Conservation (phyloP, 2,888 invertebrate genomes). For the Drosophila monieri region DNA sequence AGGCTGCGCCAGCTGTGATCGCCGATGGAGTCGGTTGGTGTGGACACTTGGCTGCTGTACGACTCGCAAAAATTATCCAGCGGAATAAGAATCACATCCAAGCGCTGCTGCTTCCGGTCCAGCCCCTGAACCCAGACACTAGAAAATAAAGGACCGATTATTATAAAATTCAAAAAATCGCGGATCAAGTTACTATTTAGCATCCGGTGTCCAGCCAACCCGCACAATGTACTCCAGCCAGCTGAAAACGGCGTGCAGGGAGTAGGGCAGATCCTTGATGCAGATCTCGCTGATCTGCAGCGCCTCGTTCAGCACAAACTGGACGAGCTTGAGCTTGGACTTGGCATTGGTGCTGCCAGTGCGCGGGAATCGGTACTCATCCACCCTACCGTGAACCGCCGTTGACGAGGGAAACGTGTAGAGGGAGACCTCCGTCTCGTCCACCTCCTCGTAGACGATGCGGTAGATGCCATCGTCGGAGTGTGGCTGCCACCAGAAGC, state of each 20-base stretch:
- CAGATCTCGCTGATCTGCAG: conserved; percentile 90
- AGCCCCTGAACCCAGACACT: conserved; percentile 97
- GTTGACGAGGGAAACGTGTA: conserved; percentile 94
- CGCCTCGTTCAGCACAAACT: conserved; percentile 87
- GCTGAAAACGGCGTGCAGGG: conserved; percentile 92
- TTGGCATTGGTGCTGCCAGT: conserved; percentile 96
- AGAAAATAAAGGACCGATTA: conserved; percentile 45
- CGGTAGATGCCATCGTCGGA: conserved; percentile 90
- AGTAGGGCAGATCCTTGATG: conserved; percentile 90
- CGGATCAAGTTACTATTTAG: conserved; percentile 89
- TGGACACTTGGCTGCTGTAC: conserved; percentile 84
- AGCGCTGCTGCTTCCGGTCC: conserved; percentile 92
- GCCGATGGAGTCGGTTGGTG: conserved; percentile 82
- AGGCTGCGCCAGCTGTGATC: conserved; percentile 84
- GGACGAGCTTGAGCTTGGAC: conserved; percentile 93
- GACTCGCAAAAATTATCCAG: conserved; percentile 89
- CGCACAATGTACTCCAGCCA: conserved; percentile 98
- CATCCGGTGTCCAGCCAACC: conserved; percentile 97
- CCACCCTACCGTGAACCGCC: conserved; percentile 91
- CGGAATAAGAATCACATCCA: conserved; percentile 93
- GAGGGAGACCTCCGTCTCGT: conserved; percentile 95
- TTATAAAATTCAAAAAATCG: conserved; percentile 49
- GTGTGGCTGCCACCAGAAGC: conserved; percentile 98
- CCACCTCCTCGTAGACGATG: conserved; percentile 94
- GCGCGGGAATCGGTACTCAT: conserved; percentile 93